Conservation (phyloP, 2,888 invertebrate genomes). For the Eupithecia exiguata region DNA sequence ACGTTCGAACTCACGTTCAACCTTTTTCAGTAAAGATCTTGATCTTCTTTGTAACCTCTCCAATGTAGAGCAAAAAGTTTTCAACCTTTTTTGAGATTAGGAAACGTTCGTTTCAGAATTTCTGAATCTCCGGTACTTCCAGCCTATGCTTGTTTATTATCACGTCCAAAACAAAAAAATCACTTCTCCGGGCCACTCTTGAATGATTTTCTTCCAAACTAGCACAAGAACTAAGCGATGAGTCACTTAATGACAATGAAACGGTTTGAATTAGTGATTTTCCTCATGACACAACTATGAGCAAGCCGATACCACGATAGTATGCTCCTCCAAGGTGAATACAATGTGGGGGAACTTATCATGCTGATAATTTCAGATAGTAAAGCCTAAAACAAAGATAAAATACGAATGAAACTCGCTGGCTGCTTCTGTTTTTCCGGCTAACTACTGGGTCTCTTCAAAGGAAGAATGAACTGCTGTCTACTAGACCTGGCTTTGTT, state of each 20-base stretch:
- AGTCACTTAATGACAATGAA: not conserved
- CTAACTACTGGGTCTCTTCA: no score
- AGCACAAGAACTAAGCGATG: not conserved
- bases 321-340: not conserved
- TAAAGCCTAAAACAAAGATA: not conserved
- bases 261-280: not conserved
- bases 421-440: no score
- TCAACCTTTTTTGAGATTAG: not conserved
- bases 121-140: not conserved
- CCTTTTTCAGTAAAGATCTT: not conserved
- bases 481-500: no score
- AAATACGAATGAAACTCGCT: not conserved
- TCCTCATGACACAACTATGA: not conserved
- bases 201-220: constrained; percentile 2
- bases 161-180: not conserved
- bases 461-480: no score
- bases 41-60: not conserved
- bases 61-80: not conserved
- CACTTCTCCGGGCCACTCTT: not conserved
- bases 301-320: not conserved
- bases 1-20: not conserved
- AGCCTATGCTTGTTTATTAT: not conserved
- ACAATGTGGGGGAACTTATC: not conserved
- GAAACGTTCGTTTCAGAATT: not conserved
- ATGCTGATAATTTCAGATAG: constrained; percentile 9